Evolutionary conservation across 2,113 vertebrate species (phyloP), one percentile per base, ranked within the genome.

Genomic region (Castor canadensis): DNA sequence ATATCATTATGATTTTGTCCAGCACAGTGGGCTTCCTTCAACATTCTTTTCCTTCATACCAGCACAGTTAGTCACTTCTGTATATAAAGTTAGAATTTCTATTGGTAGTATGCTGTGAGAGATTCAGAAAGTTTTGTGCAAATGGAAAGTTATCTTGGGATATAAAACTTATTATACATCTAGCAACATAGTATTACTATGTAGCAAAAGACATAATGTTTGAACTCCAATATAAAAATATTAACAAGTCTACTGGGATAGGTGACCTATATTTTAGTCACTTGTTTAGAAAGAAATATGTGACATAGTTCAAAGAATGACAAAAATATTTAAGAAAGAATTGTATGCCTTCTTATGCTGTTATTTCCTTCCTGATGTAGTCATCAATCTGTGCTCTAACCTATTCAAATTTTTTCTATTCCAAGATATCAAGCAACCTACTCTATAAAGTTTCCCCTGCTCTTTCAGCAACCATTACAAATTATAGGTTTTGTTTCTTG

Each of bases 51-150:
- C 28, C 38, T 83, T 75, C 16, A 40, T 56, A 58, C 1, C 49
- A 79, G 2, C 40, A 77, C 60, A 2, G 62, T 80, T 19, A 35
- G 7, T 91, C 20, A 66, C 24, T 40, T 84, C 40, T 47, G 3
- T 58, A 49, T 66, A 5, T 52, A 92, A 79, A 9, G 0, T 38
- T 87, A 16, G 52, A 24, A 43, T 38, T 83, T 89, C 90, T 47
- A 19, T 49, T 69, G 54, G 1, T 76, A 62, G 54, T 71, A 73
- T 62, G 24, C 24, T 16, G 40, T 22, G 32, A 79, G 30, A 89
- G 64, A 20, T 8, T 75, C 82, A 96, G 56, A 81, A 94, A 93
- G 19, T 73, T 83, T 86, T 64, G n/a, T 91, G 19, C 13, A 67
- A n/a, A 72, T 76, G 3, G 30, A 47, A 81, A 67, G 32, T 82